Evolutionary conservation across 2,797 vertebrate species (phyloP), one percentile per base, ranked within the genome.

Genomic region (Enteromius fasciolatus): DNA sequence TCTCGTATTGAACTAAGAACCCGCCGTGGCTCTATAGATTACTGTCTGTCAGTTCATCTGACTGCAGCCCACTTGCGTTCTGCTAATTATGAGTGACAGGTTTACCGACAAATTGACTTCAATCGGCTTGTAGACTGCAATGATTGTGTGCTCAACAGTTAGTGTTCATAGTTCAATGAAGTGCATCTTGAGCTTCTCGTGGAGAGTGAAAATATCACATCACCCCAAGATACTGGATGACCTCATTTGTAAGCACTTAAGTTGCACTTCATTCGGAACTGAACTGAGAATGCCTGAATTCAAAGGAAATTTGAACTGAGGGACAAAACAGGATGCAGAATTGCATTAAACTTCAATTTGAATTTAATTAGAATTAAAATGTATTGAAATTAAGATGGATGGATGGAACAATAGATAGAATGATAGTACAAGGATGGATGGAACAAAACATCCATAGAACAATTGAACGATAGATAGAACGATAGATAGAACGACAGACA

Each of bases 1-100:
- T 84, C 90, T 81, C 80, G 87, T 74, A 80, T 88, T 90, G 89
- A 91, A 90, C 86, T 88, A 61, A 78, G 69, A 82, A 68, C 68
- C 78, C 76, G 61, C 25, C 63, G 9, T 59, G 50, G 48, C 52
- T 79, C 81, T 73, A 44, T 63, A 81, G 76, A 83, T 77, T 76
- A 84, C 78, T 48, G 69, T 80, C 84, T 83, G 83, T 79, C 76
- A 81, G 67, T 76, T 54, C 72, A 39, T 80, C 70, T 67, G 63
- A 50, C 79, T 63, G 54, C 79, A 14, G 68, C 68, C 73, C 74
- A 66, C 80, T 81, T 36, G 73, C 50, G 7, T 76, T 67, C 63
- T 44, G 75, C n/a, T 83, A 73, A 83, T 83, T 83, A 78, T 83
- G 81, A 83, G 64, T 59, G 81, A 69, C 81, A 75, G 64, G 73